Evolutionary conservation across 1,140 invertebrate genomes (phyloP).

Genomic region (Drosophila subobscura): DNA sequence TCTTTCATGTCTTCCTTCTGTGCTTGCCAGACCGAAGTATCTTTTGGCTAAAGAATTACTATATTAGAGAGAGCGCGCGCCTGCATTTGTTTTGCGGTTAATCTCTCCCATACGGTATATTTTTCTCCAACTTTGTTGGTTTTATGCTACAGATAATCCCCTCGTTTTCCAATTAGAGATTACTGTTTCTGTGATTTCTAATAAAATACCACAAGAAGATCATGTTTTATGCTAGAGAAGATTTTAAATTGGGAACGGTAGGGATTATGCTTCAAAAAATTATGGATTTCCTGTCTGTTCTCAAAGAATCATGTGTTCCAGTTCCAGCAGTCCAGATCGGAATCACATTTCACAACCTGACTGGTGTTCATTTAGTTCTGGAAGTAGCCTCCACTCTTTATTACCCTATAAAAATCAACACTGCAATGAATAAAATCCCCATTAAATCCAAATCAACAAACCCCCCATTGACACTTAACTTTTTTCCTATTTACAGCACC

Average conservation of each 20-base stretch:
- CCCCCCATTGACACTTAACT: neutral
- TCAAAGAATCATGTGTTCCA: too few relatives aligned
- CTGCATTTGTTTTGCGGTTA: conserved; percentile 19
- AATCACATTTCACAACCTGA: too few relatives aligned
- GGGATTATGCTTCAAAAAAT: neutral
- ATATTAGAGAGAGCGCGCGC: neutral
- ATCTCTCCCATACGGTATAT: too few relatives aligned
- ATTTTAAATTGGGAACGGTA: neutral
- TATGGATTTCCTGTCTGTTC: neutral
- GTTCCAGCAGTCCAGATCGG: too few relatives aligned
- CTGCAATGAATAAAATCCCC: too few relatives aligned
- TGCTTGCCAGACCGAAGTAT: conserved; percentile 17
- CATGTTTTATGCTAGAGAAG: neutral
- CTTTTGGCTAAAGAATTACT: neutral
- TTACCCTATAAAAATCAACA: too few relatives aligned
- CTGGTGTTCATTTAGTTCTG: too few relatives aligned
- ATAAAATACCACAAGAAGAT: too few relatives aligned
- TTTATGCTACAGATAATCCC: conserved; percentile 3
- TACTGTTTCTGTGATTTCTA: too few relatives aligned
- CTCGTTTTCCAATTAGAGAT: too few relatives aligned
- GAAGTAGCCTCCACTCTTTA: too few relatives aligned
- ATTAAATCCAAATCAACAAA: neutral
- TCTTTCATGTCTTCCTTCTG: conserved; percentile 27
- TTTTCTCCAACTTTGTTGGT: conserved; percentile 1
- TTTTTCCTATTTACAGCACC: too few relatives aligned